phyloP scores from a whole-genome alignment of 2,888 invertebrate genomes.

The Bombylius discolor region DNA sequence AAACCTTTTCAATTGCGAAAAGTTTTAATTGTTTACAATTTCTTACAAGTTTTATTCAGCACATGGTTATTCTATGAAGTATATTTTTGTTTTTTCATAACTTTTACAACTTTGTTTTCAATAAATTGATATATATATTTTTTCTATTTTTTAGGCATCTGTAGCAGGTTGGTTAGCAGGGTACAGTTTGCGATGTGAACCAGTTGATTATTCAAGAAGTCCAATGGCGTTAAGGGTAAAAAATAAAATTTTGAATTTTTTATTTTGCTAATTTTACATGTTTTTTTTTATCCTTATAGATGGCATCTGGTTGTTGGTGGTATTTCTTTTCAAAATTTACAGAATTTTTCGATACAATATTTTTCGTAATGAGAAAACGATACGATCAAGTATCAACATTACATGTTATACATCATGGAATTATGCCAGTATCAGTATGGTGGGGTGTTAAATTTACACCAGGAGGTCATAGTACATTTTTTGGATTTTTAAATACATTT shows the following conservation, averaged over 20 bases:
- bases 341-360: conserved; percentile 86
- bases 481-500: conserved; percentile 85
- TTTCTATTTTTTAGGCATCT: conserved; percentile 38
- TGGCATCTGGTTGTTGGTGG: conserved; percentile 81
- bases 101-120: neutral
- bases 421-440: conserved; percentile 92
- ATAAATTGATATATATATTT: conserved; percentile 8
- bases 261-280: neutral
- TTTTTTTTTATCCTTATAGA: conserved; percentile 40
- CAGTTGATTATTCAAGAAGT: conserved; percentile 60
- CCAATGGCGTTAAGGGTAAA: conserved; percentile 58
- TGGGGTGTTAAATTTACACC: conserved; percentile 80
- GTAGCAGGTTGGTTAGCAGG: conserved; percentile 55
- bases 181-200: conserved; percentile 65
- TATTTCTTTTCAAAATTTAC: conserved; percentile 90
- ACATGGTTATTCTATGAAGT: conserved; percentile 41
- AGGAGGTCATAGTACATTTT: conserved; percentile 88
- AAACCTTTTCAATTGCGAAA: conserved; percentile 66
- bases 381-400: conserved; percentile 80
- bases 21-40: conserved; percentile 69
- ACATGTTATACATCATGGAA: conserved; percentile 89
- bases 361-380: conserved; percentile 90
- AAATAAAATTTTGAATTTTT: neutral
- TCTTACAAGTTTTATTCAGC: conserved; percentile 53
- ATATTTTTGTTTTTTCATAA: conserved; percentile 17